Evolutionary conservation across 1,140 invertebrate species (phyloP).

Genomic region (Pachypeltis micranthus): DNA sequence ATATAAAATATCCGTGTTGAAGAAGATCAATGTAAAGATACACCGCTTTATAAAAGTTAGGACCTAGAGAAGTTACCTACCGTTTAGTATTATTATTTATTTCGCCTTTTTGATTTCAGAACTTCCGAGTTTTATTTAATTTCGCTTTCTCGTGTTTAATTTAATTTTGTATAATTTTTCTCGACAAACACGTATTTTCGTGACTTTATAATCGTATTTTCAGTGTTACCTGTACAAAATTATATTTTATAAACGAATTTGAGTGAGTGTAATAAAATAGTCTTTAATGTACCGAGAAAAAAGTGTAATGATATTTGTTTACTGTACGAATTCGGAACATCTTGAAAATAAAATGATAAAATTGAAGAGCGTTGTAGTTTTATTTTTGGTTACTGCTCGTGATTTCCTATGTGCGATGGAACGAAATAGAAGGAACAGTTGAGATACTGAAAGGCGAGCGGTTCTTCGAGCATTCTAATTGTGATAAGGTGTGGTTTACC

Average conservation of each 20-base stretch:
- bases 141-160: slow-evolving; percentile 1
- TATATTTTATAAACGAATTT: slow-evolving; percentile 22
- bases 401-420: too few relatives aligned
- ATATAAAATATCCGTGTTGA: slow-evolving; percentile 3
- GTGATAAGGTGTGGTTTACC: too few relatives aligned
- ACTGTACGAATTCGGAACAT: slow-evolving; percentile 20
- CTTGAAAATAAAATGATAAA: slow-evolving; percentile 4
- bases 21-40: slow-evolving; percentile 5
- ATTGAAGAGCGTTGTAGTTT: neutral
- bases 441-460: too few relatives aligned
- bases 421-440: too few relatives aligned
- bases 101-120: too few relatives aligned
- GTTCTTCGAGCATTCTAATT: too few relatives aligned
- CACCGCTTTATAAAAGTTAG: slow-evolving; percentile 5
- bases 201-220: slow-evolving; percentile 22
- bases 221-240: slow-evolving; percentile 22
- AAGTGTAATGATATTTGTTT: slow-evolving; percentile 21
- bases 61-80: slow-evolving; percentile 1
- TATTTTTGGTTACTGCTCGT: too few relatives aligned
- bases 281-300: slow-evolving; percentile 20
- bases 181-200: neutral
- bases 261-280: slow-evolving; percentile 22
- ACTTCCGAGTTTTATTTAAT: neutral
- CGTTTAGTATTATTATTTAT: neutral
- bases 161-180: slow-evolving; percentile 9